Conservation (phyloP, 2,888 invertebrate species). For the Dolichopus griseipennis region DNA sequence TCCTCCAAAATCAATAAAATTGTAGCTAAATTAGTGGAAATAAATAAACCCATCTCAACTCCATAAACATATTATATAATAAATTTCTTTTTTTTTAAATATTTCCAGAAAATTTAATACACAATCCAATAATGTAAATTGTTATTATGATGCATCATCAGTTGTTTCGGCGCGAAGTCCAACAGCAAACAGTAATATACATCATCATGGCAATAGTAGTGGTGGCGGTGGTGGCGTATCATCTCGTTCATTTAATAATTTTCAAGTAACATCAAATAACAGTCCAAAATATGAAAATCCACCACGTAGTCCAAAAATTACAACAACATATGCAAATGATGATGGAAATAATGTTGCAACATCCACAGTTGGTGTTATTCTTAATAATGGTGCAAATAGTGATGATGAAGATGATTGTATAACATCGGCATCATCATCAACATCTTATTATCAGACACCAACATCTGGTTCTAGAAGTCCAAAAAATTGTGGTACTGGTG, state of each 20-base stretch:
- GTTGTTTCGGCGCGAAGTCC: slow-evolving; percentile 24
- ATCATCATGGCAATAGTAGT: slow-evolving; percentile 21
- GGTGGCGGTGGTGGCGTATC: slow-evolving; percentile 18
- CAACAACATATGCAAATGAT: slow-evolving; percentile 40
- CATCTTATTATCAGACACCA: slow-evolving; percentile 38
- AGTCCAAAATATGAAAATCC: slow-evolving; percentile 33
- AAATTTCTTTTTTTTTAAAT: not conserved
- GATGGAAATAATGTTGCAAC: slow-evolving; percentile 22
- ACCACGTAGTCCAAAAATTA: slow-evolving; percentile 42
- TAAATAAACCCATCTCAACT: too few relatives aligned
- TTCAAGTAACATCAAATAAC: slow-evolving; percentile 17
- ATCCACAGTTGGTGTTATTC: not conserved
- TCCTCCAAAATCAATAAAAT: too few relatives aligned
- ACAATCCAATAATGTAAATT: slow-evolving; percentile 12
- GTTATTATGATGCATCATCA: slow-evolving; percentile 7
- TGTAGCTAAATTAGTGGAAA: too few relatives aligned
- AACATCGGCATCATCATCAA: slow-evolving; percentile 26
- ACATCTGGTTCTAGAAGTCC: slow-evolving; percentile 31
- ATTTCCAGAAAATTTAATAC: slow-evolving; percentile 17
- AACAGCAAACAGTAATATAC: slow-evolving; percentile 26
- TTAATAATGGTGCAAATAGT: not conserved
- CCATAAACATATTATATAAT: not conserved
- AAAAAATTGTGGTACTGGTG: slow-evolving; percentile 25
- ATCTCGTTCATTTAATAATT: slow-evolving; percentile 18
- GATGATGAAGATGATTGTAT: slow-evolving; percentile 9